Base-by-base conservation (phyloP, 2,888 invertebrate species). In the Acronicta leporina region DNA sequence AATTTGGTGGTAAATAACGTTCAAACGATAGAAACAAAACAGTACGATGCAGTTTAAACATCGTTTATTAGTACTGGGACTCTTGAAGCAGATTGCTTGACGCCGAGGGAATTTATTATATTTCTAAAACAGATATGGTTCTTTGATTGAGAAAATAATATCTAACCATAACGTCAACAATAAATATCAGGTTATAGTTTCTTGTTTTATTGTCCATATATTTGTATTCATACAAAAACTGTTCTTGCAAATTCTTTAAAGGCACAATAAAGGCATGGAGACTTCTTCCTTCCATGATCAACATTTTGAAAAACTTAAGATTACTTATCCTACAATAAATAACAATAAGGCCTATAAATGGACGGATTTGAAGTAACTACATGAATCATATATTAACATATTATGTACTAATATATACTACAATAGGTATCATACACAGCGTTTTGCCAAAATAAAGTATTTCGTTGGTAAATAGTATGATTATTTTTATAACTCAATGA, bases 311-410 rank as follows among this genome's bases (percentile, higher is more conserved):
- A 59, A 76, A 65, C 70, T 73, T 65, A 75, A 63, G 66, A 63
- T 63, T 73, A 63, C 67, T 74, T 74, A 77, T 69, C 40, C 85
- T 92, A 92, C 64, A 93, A 94, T 94, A 94, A 94, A 93, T 94
- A 92, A 92, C 86, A 89, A 85, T 90, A 90, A 89, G 87, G 87
- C 83, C 81, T 88, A 85, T 72, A 84, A 35, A 77, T 91, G 94
- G 94, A 94, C 94, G 94, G 92, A 91, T 81, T 75, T 72, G 65
- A 77, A 81, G 73, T 84, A 83, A 80, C 72, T 81, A 83, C 68
- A 76, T 65, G 44, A 54, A 46, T 65, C 63, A 60, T 73, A 78
- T 59, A 73, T 48, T 51, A 48, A 75, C 25, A 43, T 65, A 65
- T 51, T n/a, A 67, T 67, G 59, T 69, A 70, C 59, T 72, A 58